Percentiles rank a stretch among this genome's conserved stretches.
phyloP scores from a whole-genome alignment of 2,888 invertebrate species.

The Coelinius sp. region DNA sequence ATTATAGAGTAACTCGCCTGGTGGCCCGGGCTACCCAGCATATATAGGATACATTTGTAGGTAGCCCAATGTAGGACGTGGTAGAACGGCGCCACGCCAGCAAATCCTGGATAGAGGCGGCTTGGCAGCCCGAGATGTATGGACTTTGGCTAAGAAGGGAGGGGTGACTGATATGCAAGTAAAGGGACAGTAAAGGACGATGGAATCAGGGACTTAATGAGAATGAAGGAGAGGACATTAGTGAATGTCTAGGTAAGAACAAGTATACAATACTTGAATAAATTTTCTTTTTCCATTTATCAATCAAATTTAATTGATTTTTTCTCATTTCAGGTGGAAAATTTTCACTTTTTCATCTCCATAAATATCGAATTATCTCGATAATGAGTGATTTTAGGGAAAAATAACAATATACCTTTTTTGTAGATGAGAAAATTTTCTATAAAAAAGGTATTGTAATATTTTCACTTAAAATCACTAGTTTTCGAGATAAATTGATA shows the following conservation, averaged over 20 bases:
- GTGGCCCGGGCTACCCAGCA: slow-evolving; percentile 15
- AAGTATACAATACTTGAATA: too few relatives aligned
- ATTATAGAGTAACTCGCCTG: slow-evolving; percentile 4
- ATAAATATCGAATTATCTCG: too few relatives aligned
- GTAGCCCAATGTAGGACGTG: slow-evolving; percentile 44
- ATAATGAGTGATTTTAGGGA: too few relatives aligned
- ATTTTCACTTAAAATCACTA: too few relatives aligned
- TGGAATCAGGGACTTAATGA: slow-evolving; percentile 15
- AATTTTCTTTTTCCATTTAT: slow-evolving; percentile 11
- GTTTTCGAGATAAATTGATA: too few relatives aligned
- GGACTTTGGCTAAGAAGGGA: slow-evolving; percentile 35
- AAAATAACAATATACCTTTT: too few relatives aligned
- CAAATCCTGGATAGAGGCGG: slow-evolving; percentile 49
- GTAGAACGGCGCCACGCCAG: slow-evolving; percentile 47
- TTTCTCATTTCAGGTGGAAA: too few relatives aligned
- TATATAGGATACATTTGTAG: slow-evolving; percentile 34
- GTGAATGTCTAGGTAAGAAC: neutral
- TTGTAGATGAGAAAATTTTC: too few relatives aligned
- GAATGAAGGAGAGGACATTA: slow-evolving; percentile 13
- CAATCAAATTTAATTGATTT: too few relatives aligned
- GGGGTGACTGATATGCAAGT: slow-evolving; percentile 12
- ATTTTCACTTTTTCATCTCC: too few relatives aligned
- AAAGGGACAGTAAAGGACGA: slow-evolving; percentile 20
- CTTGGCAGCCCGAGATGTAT: slow-evolving; percentile 49
- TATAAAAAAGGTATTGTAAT: too few relatives aligned